A percentile compares a stretch with the other conserved stretches of the same genome.
Evolutionary conservation across 1,140 invertebrate species (phyloP).

Genomic region (Drosophila sp.): DNA sequence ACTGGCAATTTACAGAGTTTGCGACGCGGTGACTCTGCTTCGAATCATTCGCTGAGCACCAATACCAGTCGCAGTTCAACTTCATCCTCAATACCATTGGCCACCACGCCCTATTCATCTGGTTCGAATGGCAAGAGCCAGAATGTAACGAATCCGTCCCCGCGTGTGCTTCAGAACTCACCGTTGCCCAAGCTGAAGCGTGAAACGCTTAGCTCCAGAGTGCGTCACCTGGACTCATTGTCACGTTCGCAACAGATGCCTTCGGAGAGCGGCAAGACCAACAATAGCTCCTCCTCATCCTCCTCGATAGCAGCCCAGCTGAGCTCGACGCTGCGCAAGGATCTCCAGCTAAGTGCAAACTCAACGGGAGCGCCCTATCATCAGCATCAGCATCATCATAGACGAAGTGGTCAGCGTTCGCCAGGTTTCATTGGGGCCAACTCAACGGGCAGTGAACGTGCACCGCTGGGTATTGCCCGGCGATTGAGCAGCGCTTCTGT

Average conservation of each 20-base stretch:
- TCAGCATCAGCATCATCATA: conserved; percentile 15
- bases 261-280: conserved; percentile 44
- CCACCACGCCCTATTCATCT: conserved; percentile 74
- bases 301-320: conserved; percentile 72
- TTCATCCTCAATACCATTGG: conserved; percentile 78
- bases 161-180: conserved; percentile 79
- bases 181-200: conserved; percentile 85
- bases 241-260: conserved; percentile 72
- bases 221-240: conserved; percentile 84
- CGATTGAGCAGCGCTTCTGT: conserved; percentile 77
- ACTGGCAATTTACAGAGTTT: conserved; percentile 83
- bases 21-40: conserved; percentile 83
- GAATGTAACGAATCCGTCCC: conserved; percentile 82
- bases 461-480: conserved; percentile 40
- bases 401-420: conserved; percentile 35
- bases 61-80: conserved; percentile 80
- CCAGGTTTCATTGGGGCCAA: conserved; percentile 18
- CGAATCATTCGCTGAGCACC: conserved; percentile 72
- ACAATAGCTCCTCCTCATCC: conserved; percentile 50
- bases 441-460: conserved; percentile 32
- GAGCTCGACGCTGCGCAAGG: conserved; percentile 72
- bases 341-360: conserved; percentile 65
- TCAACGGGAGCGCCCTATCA: conserved; percentile 36
- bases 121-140: conserved; percentile 60
- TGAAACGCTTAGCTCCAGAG: conserved; percentile 86